A percentile compares a stretch with the other conserved stretches of the same genome.
These are phyloP conservation scores for Dyspetes luteomarginatus DNA, from an alignment of 2,888 invertebrate genomes.

Conservation along the genomic window DNA sequence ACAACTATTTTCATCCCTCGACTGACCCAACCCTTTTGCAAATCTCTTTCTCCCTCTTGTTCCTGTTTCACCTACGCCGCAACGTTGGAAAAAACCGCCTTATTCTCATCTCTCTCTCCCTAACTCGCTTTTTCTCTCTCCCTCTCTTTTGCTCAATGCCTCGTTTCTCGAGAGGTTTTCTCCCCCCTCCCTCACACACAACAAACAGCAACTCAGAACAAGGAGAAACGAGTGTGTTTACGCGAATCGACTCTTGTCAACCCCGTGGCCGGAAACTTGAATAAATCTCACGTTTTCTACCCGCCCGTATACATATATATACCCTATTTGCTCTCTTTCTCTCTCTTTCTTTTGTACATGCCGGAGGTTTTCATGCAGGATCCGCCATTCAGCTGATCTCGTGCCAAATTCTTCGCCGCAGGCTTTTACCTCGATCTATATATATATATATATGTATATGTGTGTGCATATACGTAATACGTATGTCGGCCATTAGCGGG, in stretches of 20 bases:
- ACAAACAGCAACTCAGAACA: constrained; percentile 81
- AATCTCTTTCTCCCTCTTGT: constrained; percentile 38
- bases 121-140: background rate
- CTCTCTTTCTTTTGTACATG: constrained; percentile 54
- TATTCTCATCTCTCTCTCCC: constrained; percentile 9
- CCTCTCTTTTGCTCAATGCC: background rate
- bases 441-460: no score
- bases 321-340: constrained; percentile 11
- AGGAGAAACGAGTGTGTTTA: constrained; percentile 83
- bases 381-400: constrained; percentile 23
- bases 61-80: constrained; percentile 19
- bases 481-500: constrained; percentile 14
- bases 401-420: constrained; percentile 34
- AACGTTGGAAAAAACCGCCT: constrained; percentile 38
- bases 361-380: constrained; percentile 18
- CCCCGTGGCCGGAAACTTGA: constrained; percentile 80
- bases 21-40: constrained; percentile 51
- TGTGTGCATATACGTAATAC: no score
- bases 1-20: constrained; percentile 70
- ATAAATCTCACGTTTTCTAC: constrained; percentile 80
- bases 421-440: background rate
- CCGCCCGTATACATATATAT: constrained; percentile 28
- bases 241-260: constrained; percentile 83
- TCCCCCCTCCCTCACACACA: constrained; percentile 60
- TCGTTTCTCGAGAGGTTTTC: constrained; percentile 17